Conservation (phyloP, 2,113 vertebrate species). For the Notarius quadriscutis region DNA sequence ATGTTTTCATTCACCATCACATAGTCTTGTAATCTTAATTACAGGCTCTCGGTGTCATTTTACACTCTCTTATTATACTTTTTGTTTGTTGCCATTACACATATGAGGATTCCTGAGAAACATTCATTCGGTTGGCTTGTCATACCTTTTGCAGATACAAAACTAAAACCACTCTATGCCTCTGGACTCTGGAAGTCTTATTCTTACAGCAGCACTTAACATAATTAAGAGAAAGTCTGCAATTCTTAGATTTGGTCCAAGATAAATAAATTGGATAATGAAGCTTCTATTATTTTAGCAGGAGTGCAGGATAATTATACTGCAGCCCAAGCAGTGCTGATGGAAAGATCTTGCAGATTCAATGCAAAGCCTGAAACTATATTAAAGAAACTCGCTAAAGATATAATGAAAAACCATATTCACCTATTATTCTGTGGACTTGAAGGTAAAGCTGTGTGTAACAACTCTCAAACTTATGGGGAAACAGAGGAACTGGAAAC, state of each 20-base stretch:
- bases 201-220: conserved; percentile 41
- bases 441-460: not conserved
- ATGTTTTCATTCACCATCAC: conserved; percentile 71
- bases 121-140: conserved; percentile 40
- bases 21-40: conserved; percentile 75
- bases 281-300: conserved; percentile 53
- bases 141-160: conserved; percentile 46
- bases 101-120: conserved; percentile 50
- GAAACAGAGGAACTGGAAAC: too few relatives aligned
- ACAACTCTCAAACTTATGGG: too few relatives aligned
- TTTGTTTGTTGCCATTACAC: conserved; percentile 57
- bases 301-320: conserved; percentile 53
- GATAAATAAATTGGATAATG: conserved; percentile 58
- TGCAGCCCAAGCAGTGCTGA: conserved; percentile 39
- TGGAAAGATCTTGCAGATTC: conserved; percentile 46
- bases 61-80: conserved; percentile 66
- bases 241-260: conserved; percentile 45
- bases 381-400: too few relatives aligned
- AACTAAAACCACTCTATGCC: not conserved
- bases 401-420: too few relatives aligned
- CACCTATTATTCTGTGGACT: conserved; percentile 10
- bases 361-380: conserved; percentile 41
- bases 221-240: conserved; percentile 48
- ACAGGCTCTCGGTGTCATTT: conserved; percentile 61
- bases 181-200: conserved; percentile 24